Percentiles rank a stretch among this genome's conserved stretches.
phyloP scores from a whole-genome alignment of 2,888 invertebrate species.

The Andrena marginata region DNA sequence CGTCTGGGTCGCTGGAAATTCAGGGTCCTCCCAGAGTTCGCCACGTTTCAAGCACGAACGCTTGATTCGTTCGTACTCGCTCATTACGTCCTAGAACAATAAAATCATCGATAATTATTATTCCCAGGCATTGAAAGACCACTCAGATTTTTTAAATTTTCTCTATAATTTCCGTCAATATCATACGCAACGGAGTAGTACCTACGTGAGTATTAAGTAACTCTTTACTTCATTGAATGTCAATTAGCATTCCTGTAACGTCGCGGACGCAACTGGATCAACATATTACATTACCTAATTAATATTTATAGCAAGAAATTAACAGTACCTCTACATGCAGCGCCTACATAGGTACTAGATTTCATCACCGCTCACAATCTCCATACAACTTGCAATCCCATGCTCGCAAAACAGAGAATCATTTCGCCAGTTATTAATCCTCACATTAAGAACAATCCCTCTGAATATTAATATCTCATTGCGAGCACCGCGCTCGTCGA shows the following conservation, averaged over 20 bases:
- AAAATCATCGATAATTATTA: background rate
- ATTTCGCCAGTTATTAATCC: background rate
- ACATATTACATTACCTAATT: conserved; percentile 52
- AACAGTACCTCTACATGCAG: conserved; percentile 50
- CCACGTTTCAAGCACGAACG: conserved; percentile 92
- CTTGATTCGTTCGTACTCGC: conserved; percentile 94
- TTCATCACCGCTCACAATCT: background rate
- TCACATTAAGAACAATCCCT: background rate
- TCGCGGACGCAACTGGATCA: conserved; percentile 41
- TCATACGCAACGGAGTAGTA: background rate
- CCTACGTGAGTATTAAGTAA: conserved; percentile 25
- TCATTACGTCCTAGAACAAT: conserved; percentile 87
- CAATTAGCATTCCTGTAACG: conserved; percentile 31
- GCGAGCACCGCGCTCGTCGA: conserved; percentile 11
- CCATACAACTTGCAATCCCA: background rate
- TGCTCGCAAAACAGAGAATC: background rate
- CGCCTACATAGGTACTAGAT: conserved; percentile 27
- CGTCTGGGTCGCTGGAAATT: conserved; percentile 94
- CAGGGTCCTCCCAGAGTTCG: conserved; percentile 95
- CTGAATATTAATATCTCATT: conserved; percentile 52
- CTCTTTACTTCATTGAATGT: background rate
- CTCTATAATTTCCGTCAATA: background rate
- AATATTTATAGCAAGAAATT: conserved; percentile 64
- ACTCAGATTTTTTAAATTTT: too few relatives aligned
- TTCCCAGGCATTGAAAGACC: background rate